Evolutionary conservation across 2,797 vertebrate genomes (phyloP).

Genomic region (Tadarida brasiliensis): DNA sequence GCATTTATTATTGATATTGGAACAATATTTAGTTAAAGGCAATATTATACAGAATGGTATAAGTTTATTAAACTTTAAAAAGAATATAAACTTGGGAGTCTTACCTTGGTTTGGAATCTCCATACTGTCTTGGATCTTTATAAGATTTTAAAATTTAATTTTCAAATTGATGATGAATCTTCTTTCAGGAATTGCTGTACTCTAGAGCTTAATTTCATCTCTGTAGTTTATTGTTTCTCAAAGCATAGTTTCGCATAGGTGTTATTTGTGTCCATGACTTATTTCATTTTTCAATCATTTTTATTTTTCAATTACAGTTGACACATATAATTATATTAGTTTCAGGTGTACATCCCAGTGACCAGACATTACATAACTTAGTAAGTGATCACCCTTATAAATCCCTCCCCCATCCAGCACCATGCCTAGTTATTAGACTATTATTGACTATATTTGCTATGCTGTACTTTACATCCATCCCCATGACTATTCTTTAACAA

Average conservation of each 20-base stretch:
- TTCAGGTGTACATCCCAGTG: too few species aligned
- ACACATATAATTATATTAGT: too few species aligned
- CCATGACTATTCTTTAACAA: too few species aligned
- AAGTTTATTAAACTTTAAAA: not conserved
- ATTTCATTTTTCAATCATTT: not conserved
- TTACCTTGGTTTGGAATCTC: constrained; percentile 2
- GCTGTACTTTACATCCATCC: too few species aligned
- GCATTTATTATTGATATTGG: not conserved
- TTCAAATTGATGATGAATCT: not conserved
- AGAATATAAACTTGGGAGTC: not conserved
- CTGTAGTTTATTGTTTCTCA: not conserved
- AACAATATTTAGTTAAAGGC: not conserved
- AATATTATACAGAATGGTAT: not conserved
- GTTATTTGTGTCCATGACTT: not conserved
- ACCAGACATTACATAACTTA: too few species aligned
- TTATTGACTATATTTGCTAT: too few species aligned
- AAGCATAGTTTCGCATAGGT: not conserved
- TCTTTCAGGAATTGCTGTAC: not conserved
- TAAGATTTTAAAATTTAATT: constrained; percentile 18
- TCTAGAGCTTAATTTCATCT: not conserved
- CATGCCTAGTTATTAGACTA: too few species aligned
- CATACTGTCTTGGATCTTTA: constrained; percentile 7
- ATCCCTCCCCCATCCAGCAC: too few species aligned
- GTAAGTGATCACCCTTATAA: too few species aligned
- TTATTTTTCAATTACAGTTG: too few species aligned